phyloP scores from a whole-genome alignment of 2,797 vertebrate genomes.

The Phalloptychus januarius region DNA sequence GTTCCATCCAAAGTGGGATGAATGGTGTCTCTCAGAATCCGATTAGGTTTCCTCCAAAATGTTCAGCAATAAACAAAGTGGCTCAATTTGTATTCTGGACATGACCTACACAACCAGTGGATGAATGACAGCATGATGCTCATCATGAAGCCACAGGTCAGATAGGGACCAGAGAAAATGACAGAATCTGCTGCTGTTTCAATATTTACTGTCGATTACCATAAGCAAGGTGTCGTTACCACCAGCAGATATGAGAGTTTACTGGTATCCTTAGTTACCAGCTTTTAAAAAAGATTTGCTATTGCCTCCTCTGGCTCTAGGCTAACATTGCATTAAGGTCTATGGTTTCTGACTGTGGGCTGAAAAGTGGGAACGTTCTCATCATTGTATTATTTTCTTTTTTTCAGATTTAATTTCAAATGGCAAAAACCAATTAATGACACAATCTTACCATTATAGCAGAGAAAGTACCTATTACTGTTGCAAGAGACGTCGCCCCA shows the following conservation, averaged over 20 bases:
- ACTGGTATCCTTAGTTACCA: not conserved
- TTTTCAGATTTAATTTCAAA: not conserved
- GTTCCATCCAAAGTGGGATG: not conserved
- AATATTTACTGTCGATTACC: no score
- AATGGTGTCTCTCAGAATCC: not conserved
- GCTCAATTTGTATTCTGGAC: no score
- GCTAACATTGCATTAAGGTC: not conserved
- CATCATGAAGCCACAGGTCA: not conserved
- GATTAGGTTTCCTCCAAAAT: not conserved
- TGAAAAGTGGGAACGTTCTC: not conserved
- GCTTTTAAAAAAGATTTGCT: not conserved
- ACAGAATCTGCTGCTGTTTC: not conserved
- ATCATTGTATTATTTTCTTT: not conserved
- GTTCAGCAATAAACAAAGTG: not conserved
- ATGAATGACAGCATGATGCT: not conserved
- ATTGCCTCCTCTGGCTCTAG: not conserved
- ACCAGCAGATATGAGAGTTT: not conserved
- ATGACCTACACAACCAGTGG: no score
- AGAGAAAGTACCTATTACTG: accelerated
- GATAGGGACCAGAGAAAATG: not conserved
- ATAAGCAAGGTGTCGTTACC: not conserved
- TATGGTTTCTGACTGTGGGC: not conserved
- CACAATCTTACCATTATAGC: constrained; percentile 5
- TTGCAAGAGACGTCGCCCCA: accelerated
- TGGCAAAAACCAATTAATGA: not conserved